Evolutionary conservation across 2,113 vertebrate genomes (phyloP).

Genomic region (Phylloscopus trochiloides): DNA sequence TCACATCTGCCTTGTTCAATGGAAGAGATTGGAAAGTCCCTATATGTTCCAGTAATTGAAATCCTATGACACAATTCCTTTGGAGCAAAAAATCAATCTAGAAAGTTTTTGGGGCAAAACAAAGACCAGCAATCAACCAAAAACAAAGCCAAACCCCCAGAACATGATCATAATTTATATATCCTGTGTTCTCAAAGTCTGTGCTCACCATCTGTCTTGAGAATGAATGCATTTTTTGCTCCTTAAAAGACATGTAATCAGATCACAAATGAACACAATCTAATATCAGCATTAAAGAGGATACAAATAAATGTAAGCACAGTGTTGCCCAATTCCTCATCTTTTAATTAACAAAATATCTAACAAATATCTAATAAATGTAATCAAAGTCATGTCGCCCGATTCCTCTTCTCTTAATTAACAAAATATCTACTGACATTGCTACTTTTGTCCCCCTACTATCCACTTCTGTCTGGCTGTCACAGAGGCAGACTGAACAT

Average conservation of each 20-base stretch:
- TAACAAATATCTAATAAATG: neutral
- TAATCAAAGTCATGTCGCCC: rapidly evolving
- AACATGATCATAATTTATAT: neutral
- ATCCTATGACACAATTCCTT: neutral
- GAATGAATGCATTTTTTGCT: neutral
- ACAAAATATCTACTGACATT: neutral
- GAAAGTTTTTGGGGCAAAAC: neutral
- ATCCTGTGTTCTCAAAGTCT: neutral
- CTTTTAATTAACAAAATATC: neutral
- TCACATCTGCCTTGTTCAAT: neutral
- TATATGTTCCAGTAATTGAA: neutral
- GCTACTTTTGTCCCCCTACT: neutral
- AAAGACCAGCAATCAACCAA: neutral
- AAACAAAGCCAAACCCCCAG: neutral
- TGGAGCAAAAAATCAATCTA: neutral
- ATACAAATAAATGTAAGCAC: neutral
- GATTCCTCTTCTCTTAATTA: neutral
- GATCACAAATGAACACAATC: neutral
- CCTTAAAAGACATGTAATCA: neutral
- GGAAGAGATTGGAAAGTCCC: neutral
- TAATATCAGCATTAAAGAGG: neutral
- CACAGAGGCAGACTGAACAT: neutral
- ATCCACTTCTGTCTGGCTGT: neutral
- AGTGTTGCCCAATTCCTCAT: neutral
- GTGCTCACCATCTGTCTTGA: neutral